phyloP scores from a whole-genome alignment of 1,140 invertebrate species.

The Drosophila equinoxialis region DNA sequence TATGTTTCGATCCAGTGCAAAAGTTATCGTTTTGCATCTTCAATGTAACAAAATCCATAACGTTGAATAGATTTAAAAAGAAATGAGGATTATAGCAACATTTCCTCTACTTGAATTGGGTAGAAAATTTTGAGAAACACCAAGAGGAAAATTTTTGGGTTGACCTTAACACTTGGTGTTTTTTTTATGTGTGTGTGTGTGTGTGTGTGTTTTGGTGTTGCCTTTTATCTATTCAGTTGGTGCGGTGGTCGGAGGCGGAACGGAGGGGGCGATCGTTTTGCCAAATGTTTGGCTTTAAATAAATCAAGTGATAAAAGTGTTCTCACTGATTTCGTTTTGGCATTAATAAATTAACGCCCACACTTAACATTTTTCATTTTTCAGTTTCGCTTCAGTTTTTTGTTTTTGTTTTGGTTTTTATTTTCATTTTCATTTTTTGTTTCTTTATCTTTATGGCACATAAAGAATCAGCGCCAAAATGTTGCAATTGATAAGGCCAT shows the following conservation, averaged over 20 bases:
- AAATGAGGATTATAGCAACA: too few relatives aligned
- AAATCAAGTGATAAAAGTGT: conserved; percentile 80
- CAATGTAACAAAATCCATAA: too few relatives aligned
- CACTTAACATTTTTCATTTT: conserved; percentile 41
- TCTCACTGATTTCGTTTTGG: conserved; percentile 66
- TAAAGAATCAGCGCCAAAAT: conserved; percentile 21
- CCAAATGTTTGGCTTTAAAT: conserved; percentile 68
- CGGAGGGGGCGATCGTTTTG: conserved; percentile 43
- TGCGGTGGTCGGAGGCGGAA: not conserved
- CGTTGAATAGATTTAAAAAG: too few relatives aligned
- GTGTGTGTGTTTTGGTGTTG: conserved; percentile 16
- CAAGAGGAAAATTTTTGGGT: not conserved
- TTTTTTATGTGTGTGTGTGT: too few relatives aligned
- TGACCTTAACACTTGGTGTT: conserved; percentile 32
- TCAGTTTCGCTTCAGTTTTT: conserved; percentile 43
- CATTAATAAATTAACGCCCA: conserved; percentile 76
- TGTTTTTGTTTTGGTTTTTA: conserved; percentile 8
- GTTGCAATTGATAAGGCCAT: conserved; percentile 17
- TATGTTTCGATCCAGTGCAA: too few relatives aligned
- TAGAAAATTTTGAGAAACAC: not conserved
- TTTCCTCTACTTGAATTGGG: too few relatives aligned
- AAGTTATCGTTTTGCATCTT: too few relatives aligned
- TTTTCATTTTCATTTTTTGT: conserved; percentile 17
- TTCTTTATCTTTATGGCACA: conserved; percentile 62
- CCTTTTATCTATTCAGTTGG: conserved; percentile 30